These are phyloP conservation scores for Rhingia campestris DNA, from an alignment of 2,888 invertebrate genomes.

Conservation along the genomic window DNA sequence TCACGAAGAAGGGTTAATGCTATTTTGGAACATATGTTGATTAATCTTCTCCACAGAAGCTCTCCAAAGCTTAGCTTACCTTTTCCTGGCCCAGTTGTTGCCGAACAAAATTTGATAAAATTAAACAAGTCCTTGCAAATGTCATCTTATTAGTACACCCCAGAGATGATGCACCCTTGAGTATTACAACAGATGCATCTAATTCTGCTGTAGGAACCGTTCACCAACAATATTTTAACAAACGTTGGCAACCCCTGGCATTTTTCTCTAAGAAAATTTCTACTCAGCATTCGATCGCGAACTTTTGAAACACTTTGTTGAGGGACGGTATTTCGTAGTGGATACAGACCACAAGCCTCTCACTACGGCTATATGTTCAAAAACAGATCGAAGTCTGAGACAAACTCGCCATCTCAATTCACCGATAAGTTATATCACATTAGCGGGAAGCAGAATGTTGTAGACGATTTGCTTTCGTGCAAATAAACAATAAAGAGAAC, in stretches of 20 bases:
- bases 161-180: neutral
- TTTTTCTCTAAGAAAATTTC: slow-evolving; percentile 18
- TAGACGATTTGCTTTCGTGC: slow-evolving; percentile 25
- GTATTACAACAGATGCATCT: too few relatives aligned
- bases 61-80: too few relatives aligned
- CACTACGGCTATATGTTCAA: slow-evolving; percentile 7
- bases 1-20: too few relatives aligned
- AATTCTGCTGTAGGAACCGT: neutral
- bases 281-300: slow-evolving; percentile 22
- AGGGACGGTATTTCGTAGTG: neutral
- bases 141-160: too few relatives aligned
- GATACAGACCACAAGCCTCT: too few relatives aligned
- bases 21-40: too few relatives aligned
- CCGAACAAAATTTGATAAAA: too few relatives aligned
- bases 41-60: too few relatives aligned
- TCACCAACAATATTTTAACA: slow-evolving; percentile 4
- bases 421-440: slow-evolving; percentile 3
- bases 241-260: slow-evolving; percentile 17
- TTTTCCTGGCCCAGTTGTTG: too few relatives aligned
- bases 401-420: slow-evolving; percentile 6
- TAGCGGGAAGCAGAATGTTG: slow-evolving; percentile 58
- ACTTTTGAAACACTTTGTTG: slow-evolving; percentile 1
- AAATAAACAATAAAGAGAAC: too few relatives aligned
- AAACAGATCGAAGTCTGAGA: slow-evolving; percentile 25
- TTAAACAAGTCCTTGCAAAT: too few relatives aligned